Conservation (phyloP, 2,113 vertebrate species). For the Sigmodon hispidus region DNA sequence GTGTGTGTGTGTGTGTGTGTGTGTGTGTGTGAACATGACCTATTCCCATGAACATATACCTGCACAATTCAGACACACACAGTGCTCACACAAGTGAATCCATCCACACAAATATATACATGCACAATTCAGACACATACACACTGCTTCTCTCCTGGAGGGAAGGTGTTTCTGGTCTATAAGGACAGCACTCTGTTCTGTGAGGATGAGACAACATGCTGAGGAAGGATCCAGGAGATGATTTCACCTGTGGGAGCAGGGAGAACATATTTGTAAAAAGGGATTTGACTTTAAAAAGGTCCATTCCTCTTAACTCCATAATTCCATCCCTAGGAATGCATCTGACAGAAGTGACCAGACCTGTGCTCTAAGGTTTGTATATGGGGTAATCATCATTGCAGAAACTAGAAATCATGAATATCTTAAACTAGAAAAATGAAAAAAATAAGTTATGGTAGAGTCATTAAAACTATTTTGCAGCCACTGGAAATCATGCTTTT, state of each 20-base stretch:
- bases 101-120: no score
- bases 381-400: neutral
- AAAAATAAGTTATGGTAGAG: neutral
- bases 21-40: no score
- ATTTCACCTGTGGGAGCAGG: neutral
- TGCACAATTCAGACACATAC: neutral
- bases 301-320: neutral
- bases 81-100: no score
- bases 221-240: neutral
- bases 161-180: neutral
- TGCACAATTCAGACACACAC: no score
- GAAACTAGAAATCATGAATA: constrained; percentile 7
- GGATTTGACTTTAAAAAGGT: neutral
- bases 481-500: neutral
- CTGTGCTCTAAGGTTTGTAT: neutral
- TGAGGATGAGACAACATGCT: neutral
- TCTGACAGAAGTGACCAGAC: neutral
- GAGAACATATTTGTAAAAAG: neutral
- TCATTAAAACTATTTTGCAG: neutral
- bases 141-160: neutral
- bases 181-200: accelerated
- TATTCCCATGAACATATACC: no score
- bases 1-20: no score
- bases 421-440: neutral
- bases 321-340: neutral